A percentile compares a stretch with the other conserved stretches of the same genome.
These are phyloP conservation scores for Lasius platythorax DNA, from an alignment of 2,888 invertebrate genomes.

Conservation along the genomic window DNA sequence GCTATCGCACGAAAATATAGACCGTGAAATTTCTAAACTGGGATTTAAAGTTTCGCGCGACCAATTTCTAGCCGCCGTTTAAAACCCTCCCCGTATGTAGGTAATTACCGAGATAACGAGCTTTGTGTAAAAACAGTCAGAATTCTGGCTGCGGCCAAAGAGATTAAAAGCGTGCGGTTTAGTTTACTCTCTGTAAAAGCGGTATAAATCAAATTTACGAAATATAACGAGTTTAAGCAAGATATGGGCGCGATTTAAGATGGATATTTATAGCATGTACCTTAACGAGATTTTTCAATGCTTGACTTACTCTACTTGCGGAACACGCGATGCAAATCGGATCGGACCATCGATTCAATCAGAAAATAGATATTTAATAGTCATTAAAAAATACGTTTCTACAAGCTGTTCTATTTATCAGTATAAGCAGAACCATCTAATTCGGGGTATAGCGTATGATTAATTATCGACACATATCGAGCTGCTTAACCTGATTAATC, in stretches of 20 bases:
- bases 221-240: slow-evolving; percentile 15
- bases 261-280: not conserved
- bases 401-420: not conserved
- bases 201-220: slow-evolving; percentile 10
- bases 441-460: slow-evolving; percentile 4
- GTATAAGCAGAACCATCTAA: not conserved
- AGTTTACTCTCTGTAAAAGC: slow-evolving; percentile 6
- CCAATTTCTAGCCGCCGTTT: slow-evolving; percentile 39
- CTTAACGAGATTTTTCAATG: not conserved
- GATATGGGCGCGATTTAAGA: not conserved
- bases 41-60: slow-evolving; percentile 47
- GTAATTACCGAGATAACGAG: slow-evolving; percentile 63
- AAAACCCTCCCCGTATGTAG: not conserved
- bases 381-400: not conserved
- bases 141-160: slow-evolving; percentile 11
- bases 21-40: slow-evolving; percentile 50
- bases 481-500: slow-evolving; percentile 48
- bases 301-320: not conserved
- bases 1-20: slow-evolving; percentile 39
- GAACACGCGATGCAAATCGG: not conserved
- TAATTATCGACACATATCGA: slow-evolving; percentile 47
- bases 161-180: slow-evolving; percentile 32
- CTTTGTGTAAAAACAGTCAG: slow-evolving; percentile 52
- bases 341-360: not conserved
- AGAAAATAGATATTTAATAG: not conserved